These are phyloP conservation scores for Leptobrachium leishanense DNA, from an alignment of 2,113 vertebrate genomes.

Conservation along the genomic window DNA sequence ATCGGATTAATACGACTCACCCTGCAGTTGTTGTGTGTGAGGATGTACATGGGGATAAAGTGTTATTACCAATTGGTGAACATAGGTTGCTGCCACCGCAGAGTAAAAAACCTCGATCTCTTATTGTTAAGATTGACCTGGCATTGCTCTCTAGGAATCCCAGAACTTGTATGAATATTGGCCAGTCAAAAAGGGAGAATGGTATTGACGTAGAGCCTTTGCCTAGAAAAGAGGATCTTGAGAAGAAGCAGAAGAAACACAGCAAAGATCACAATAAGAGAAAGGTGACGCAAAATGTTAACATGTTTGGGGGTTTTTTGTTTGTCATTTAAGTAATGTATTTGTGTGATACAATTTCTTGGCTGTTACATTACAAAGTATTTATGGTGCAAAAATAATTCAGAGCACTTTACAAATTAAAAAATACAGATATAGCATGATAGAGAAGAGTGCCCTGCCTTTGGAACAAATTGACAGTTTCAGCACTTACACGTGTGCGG, in stretches of 20 bases:
- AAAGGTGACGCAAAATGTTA: constrained; percentile 63
- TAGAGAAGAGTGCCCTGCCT: too few species aligned
- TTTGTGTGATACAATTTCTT: too few species aligned
- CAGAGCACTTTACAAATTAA: too few species aligned
- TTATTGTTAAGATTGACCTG: constrained; percentile 85
- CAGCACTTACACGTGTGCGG: too few species aligned
- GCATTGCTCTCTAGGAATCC: constrained; percentile 79
- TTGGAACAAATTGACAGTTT: too few species aligned
- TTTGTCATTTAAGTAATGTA: too few species aligned
- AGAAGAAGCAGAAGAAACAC: constrained; percentile 48
- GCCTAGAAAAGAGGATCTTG: constrained; percentile 57
- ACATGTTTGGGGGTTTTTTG: too few species aligned
- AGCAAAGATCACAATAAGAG: constrained; percentile 70
- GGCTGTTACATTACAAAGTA: too few species aligned
- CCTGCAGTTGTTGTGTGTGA: constrained; percentile 51
- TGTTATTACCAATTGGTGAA: constrained; percentile 53
- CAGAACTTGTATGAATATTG: constrained; percentile 50
- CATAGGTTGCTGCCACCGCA: constrained; percentile 51
- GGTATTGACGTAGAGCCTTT: constrained; percentile 40
- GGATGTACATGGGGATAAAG: constrained; percentile 58
- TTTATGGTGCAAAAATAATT: too few species aligned
- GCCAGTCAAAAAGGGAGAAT: constrained; percentile 46
- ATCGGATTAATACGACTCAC: constrained; percentile 58
- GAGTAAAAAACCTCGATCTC: constrained; percentile 39
- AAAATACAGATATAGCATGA: too few species aligned